A percentile compares a stretch with the other conserved stretches of the same genome.
Evolutionary conservation across 2,113 vertebrate species (phyloP).

Genomic region (Dendrocopos noguchii): DNA sequence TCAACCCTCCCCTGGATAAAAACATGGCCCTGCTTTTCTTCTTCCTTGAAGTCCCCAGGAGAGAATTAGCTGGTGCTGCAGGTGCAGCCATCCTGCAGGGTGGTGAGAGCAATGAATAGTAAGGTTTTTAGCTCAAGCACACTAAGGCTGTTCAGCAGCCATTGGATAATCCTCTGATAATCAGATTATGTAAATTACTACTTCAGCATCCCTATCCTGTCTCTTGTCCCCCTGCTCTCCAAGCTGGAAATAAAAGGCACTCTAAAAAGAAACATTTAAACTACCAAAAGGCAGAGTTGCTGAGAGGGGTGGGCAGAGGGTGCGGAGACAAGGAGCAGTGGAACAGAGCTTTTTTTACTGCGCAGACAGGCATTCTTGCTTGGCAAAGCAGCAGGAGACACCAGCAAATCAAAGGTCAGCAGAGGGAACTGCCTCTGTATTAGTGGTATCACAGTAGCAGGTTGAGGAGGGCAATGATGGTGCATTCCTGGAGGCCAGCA

Average conservation of each 20-base stretch:
- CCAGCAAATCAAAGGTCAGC: background rate
- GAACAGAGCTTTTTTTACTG: slow-evolving; percentile 24
- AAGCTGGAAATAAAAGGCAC: slow-evolving; percentile 61
- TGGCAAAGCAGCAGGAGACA: background rate
- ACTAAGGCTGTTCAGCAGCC: slow-evolving; percentile 86
- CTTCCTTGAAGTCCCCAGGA: slow-evolving; percentile 61
- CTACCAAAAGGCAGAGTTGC: background rate
- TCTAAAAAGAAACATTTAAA: slow-evolving; percentile 54
- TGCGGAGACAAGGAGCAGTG: background rate
- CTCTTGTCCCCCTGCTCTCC: slow-evolving; percentile 34
- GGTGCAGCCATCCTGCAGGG: slow-evolving; percentile 89
- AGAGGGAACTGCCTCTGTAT: background rate
- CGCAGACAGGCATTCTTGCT: background rate
- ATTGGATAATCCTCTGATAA: slow-evolving; percentile 90
- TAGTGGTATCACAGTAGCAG: fast-evolving
- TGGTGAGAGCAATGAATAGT: slow-evolving; percentile 90
- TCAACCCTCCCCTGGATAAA: background rate
- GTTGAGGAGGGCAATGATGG: background rate
- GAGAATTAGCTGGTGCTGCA: slow-evolving; percentile 78
- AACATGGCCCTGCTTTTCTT: background rate
- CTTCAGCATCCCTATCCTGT: slow-evolving; percentile 78
- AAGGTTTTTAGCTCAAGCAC: slow-evolving; percentile 90
- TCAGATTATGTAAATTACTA: slow-evolving; percentile 99
- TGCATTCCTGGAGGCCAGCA: background rate
- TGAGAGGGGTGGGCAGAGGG: slow-evolving; percentile 14